Percentiles rank a stretch among this genome's conserved stretches.
Conservation (phyloP, 2,797 vertebrate genomes). For the Arremon aurantiirostris region DNA sequence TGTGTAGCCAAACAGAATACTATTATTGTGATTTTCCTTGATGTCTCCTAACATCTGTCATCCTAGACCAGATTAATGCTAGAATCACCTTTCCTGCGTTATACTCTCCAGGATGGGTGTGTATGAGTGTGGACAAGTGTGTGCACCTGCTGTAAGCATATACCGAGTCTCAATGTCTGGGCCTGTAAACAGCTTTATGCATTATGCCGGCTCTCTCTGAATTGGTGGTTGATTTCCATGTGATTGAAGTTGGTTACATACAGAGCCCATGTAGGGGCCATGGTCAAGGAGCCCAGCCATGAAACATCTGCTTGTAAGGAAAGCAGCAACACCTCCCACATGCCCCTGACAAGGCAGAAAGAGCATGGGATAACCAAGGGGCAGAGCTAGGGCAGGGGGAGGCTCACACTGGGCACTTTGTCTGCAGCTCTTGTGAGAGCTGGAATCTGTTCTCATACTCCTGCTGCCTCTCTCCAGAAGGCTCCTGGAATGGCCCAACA, state of each 20-base stretch:
- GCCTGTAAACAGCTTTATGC: background rate
- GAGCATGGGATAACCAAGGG: rapidly evolving
- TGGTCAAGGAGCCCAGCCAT: background rate
- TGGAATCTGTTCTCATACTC: background rate
- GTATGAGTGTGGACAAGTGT: background rate
- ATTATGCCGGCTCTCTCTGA: background rate
- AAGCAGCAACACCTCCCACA: rapidly evolving
- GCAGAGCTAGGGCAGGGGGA: background rate
- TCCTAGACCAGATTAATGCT: background rate
- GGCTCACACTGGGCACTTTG: background rate
- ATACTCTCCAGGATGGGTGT: background rate
- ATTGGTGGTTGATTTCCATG: background rate
- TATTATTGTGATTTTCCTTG: constrained; percentile 71
- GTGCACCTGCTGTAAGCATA: background rate
- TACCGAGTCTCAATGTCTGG: background rate
- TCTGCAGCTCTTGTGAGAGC: background rate
- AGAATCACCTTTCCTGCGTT: background rate
- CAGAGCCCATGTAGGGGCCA: rapidly evolving
- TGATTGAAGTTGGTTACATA: background rate
- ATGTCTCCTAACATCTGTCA: constrained; percentile 82
- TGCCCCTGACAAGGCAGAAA: rapidly evolving
- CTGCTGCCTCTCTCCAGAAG: background rate
- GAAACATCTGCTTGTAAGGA: background rate
- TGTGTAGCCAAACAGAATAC: constrained; percentile 69
- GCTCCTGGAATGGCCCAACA: background rate